phyloP scores from a whole-genome alignment of 2,113 vertebrate species.

The Dicerorhinus sumatrensis region DNA sequence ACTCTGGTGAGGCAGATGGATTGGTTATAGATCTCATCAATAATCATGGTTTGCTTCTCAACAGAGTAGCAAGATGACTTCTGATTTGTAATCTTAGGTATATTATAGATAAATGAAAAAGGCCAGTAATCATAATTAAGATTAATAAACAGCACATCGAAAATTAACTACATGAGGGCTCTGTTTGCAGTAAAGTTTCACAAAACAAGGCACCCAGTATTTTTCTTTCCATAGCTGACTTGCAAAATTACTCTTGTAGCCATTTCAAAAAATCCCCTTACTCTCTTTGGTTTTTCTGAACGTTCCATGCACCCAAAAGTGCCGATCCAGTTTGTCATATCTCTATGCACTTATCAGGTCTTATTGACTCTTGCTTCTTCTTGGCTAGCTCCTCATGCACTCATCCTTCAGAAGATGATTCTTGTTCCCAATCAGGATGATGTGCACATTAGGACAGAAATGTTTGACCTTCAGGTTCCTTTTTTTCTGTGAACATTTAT shows the following conservation, averaged over 20 bases:
- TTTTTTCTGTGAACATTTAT: not conserved
- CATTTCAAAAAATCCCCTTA: conserved; percentile 87
- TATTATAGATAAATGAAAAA: not conserved
- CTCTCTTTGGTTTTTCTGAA: conserved; percentile 87
- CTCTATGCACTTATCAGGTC: conserved; percentile 39
- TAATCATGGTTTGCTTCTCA: conserved; percentile 33
- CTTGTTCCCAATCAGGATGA: not conserved
- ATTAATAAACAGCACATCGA: conserved; percentile 36
- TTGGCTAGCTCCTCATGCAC: not conserved
- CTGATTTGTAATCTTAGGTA: not conserved
- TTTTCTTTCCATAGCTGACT: conserved; percentile 86
- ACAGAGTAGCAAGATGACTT: not conserved
- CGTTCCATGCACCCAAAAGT: conserved; percentile 84
- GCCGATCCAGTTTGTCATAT: conserved; percentile 83
- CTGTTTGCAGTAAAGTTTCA: conserved; percentile 82
- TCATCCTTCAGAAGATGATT: not conserved
- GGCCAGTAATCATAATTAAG: not conserved
- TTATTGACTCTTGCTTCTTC: not conserved
- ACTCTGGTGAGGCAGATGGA: not conserved
- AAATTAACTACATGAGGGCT: conserved; percentile 83
- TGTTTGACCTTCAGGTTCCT: not conserved
- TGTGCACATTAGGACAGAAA: not conserved
- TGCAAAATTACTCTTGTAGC: conserved; percentile 84
- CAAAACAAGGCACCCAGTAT: conserved; percentile 85
- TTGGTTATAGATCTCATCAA: not conserved